Conservation (phyloP, 2,888 invertebrate species). For the Zeuzera pyrina region DNA sequence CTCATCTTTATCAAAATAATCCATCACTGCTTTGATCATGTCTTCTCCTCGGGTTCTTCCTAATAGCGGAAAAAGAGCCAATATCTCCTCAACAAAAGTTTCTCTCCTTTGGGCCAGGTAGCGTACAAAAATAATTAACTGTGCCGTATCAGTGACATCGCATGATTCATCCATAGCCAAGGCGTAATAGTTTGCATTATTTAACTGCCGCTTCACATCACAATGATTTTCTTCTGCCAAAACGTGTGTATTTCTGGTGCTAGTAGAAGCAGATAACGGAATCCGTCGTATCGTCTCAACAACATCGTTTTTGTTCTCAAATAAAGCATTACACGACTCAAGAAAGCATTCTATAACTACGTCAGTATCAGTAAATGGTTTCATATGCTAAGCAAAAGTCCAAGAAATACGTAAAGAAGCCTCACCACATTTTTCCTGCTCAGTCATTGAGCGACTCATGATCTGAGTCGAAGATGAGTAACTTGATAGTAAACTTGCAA, state of each 20-base stretch:
- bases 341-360: too few species aligned
- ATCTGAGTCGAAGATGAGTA: too few species aligned
- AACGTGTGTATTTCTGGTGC: conserved; percentile 15
- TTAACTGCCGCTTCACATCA: conserved; percentile 13
- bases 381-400: too few species aligned
- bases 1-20: conserved; percentile 10
- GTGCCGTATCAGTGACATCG: conserved; percentile 15
- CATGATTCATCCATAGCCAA: conserved; percentile 18
- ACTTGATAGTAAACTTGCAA: too few species aligned
- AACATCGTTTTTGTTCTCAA: background rate
- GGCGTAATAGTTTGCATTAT: conserved; percentile 13
- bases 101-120: conserved; percentile 10
- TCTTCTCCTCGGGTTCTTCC: conserved; percentile 10
- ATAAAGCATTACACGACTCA: too few species aligned
- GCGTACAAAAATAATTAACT: conserved; percentile 17
- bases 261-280: conserved; percentile 2
- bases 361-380: too few species aligned
- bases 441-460: too few species aligned
- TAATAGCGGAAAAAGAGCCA: conserved; percentile 12
- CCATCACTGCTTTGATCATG: conserved; percentile 5
- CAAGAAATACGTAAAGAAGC: too few species aligned
- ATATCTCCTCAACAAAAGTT: conserved; percentile 15
- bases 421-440: too few species aligned
- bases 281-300: background rate
- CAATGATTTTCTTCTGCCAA: conserved; percentile 14